Evolutionary conservation across 2,797 vertebrate species (phyloP).

Genomic region (Setipinna tenuifilis): DNA sequence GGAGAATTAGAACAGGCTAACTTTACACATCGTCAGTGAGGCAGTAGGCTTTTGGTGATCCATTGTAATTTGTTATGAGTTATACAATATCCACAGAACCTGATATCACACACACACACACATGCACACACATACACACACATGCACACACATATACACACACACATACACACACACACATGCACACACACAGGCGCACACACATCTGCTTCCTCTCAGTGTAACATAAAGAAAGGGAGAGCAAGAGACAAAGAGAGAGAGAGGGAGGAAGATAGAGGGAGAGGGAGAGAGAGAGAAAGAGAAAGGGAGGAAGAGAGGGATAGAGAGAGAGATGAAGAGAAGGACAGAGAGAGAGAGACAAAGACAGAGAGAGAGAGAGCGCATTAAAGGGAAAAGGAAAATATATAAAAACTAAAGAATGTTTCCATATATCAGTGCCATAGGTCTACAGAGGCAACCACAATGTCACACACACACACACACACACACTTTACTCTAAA

Average conservation of each 20-base stretch:
- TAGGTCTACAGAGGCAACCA: background rate
- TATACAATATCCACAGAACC: slow-evolving; percentile 58
- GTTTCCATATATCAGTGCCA: slow-evolving; percentile 56
- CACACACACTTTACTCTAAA: background rate
- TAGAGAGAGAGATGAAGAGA: too few relatives aligned
- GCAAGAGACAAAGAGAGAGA: slow-evolving; percentile 21
- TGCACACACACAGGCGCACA: background rate
- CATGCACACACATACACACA: background rate
- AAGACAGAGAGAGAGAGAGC: background rate
- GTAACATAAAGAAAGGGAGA: slow-evolving; percentile 2
- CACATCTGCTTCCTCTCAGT: slow-evolving; percentile 72
- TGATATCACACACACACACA: slow-evolving; percentile 56
- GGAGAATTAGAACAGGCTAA: slow-evolving; percentile 61
- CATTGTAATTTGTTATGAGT: slow-evolving; percentile 64
- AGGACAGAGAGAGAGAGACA: background rate
- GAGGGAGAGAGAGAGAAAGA: slow-evolving; percentile 37
- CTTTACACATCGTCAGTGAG: slow-evolving; percentile 60
- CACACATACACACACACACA: slow-evolving; percentile 12
- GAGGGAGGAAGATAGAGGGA: background rate
- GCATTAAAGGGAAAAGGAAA: slow-evolving; percentile 7
- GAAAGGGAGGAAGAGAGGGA: background rate
- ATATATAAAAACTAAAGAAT: slow-evolving; percentile 51
- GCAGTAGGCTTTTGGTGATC: slow-evolving; percentile 60
- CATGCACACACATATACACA: background rate
- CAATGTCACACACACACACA: background rate